These are phyloP conservation scores for Pterocles burchelli DNA, from an alignment of 2,113 vertebrate species.

Conservation along the genomic window DNA sequence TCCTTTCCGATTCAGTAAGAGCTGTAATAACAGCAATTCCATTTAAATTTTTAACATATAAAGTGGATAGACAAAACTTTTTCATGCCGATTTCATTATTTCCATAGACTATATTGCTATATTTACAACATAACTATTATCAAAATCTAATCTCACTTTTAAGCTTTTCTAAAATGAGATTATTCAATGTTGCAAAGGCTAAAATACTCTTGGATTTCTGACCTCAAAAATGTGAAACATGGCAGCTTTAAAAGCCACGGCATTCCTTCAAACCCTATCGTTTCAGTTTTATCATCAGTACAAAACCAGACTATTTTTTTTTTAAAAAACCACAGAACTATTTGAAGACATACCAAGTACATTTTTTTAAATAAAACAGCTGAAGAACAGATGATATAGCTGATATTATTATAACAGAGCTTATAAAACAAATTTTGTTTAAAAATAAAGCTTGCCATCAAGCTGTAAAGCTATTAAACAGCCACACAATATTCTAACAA, in stretches of 20 bases:
- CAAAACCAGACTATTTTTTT: constrained; percentile 44
- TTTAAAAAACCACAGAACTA: constrained; percentile 47
- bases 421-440: constrained; percentile 43
- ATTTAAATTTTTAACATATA: background rate
- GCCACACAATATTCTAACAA: background rate
- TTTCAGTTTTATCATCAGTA: constrained; percentile 39
- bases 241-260: background rate
- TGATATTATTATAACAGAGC: constrained; percentile 11
- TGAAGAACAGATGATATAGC: constrained; percentile 58
- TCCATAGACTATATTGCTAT: background rate
- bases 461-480: background rate
- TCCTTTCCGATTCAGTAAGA: background rate
- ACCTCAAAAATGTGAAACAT: constrained; percentile 54
- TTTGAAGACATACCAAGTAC: constrained; percentile 39
- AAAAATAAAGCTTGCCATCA: background rate
- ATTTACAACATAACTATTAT: background rate
- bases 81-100: background rate
- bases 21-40: background rate
- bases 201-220: constrained; percentile 23
- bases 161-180: background rate
- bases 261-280: constrained; percentile 32
- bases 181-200: background rate
- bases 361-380: constrained; percentile 52
- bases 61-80: background rate
- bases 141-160: background rate